These are phyloP conservation scores for Beris chalybata DNA, from an alignment of 2,888 invertebrate genomes.

Conservation along the genomic window DNA sequence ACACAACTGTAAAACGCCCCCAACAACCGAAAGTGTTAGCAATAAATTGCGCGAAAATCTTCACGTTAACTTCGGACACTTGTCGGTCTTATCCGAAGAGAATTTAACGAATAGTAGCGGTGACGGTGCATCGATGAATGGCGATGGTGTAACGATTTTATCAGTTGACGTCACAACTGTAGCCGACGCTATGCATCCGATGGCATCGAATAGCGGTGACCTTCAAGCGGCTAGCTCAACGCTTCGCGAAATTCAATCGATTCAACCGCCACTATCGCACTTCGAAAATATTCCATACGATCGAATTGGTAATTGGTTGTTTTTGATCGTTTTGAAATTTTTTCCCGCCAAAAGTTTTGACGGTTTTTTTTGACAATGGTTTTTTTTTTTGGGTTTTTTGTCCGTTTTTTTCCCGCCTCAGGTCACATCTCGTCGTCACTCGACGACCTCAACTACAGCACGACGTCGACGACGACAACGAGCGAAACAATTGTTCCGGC, in stretches of 20 bases:
- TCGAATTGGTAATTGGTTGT: constrained; percentile 44
- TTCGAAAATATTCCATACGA: constrained; percentile 55
- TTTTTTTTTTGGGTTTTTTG: background rate
- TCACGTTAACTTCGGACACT: constrained; percentile 67
- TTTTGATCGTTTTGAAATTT: too few relatives aligned
- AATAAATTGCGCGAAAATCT: constrained; percentile 55
- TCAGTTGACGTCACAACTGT: background rate
- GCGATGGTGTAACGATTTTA: constrained; percentile 14
- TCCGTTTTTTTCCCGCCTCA: background rate
- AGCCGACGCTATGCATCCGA: background rate
- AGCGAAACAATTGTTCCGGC: constrained; percentile 46
- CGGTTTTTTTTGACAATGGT: background rate
- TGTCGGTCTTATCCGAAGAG: constrained; percentile 77
- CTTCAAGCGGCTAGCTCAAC: constrained; percentile 6
- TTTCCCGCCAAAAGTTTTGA: background rate
- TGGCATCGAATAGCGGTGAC: constrained; percentile 42
- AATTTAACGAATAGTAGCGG: constrained; percentile 55
- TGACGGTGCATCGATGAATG: constrained; percentile 43
- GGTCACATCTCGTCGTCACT: constrained; percentile 7
- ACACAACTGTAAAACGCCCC: constrained; percentile 17
- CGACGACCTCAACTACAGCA: constrained; percentile 43
- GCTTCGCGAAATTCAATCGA: constrained; percentile 49
- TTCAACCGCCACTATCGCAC: constrained; percentile 53
- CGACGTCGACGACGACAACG: constrained; percentile 46
- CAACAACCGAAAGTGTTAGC: constrained; percentile 7